phyloP scores from a whole-genome alignment of 2,888 invertebrate species.

The Pristionchus japonicus region DNA sequence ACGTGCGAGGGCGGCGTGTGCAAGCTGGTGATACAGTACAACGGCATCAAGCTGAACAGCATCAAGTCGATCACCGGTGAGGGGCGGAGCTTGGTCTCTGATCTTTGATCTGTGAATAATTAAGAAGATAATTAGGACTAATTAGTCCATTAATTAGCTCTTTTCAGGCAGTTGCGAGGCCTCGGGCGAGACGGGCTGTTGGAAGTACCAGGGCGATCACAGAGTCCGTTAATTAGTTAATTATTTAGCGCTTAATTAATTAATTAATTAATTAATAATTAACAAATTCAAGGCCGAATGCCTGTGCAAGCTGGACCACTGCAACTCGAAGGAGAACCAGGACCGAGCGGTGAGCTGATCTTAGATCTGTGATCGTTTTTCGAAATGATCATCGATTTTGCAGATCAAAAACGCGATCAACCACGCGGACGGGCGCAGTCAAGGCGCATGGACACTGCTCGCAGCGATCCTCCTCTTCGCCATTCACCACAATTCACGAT shows the following conservation, averaged over 20 bases:
- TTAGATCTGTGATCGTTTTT: neutral
- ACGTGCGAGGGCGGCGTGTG: neutral
- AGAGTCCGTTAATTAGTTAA: neutral
- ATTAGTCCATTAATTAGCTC: too few relatives aligned
- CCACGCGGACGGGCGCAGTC: neutral
- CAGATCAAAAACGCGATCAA: neutral
- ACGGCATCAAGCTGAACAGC: neutral
- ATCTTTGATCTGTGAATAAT: too few relatives aligned
- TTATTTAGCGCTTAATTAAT: too few relatives aligned
- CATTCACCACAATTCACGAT: neutral
- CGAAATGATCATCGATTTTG: neutral
- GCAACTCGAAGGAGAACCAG: slow-evolving; percentile 36
- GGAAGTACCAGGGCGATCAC: neutral
- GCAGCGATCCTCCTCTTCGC: neutral
- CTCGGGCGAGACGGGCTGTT: neutral
- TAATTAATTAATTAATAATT: neutral
- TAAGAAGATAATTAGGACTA: too few relatives aligned
- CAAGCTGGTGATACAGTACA: neutral
- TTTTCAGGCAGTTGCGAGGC: neutral
- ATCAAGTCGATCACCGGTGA: neutral
- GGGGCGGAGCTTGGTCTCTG: too few relatives aligned
- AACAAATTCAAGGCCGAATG: neutral
- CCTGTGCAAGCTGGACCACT: neutral
- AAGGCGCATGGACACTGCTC: neutral
- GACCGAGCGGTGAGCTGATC: neutral